Evolutionary conservation across 2,888 invertebrate species (phyloP).

Genomic region (Agelastica alni): DNA sequence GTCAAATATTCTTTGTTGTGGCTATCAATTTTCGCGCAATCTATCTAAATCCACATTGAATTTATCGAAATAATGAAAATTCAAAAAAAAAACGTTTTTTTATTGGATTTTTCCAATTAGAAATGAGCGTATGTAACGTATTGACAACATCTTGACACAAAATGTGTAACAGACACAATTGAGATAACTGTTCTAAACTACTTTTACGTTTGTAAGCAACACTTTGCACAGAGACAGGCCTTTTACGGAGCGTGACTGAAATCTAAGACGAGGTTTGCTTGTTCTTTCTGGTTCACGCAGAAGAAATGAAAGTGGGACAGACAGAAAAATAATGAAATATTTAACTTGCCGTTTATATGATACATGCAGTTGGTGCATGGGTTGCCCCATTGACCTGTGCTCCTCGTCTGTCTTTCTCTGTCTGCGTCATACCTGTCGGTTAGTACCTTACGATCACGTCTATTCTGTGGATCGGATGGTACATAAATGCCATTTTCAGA

Average conservation of each 20-base stretch:
- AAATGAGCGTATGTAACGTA: no score
- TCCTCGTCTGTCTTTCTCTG: neutral
- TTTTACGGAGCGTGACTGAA: neutral
- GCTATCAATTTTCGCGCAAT: no score
- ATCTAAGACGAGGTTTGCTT: neutral
- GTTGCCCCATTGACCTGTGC: neutral
- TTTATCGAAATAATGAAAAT: no score
- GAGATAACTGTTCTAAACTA: neutral
- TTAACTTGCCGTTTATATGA: neutral
- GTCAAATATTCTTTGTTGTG: no score
- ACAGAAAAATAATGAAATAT: neutral
- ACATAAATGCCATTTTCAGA: no score
- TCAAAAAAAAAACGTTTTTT: no score
- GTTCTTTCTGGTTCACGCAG: neutral
- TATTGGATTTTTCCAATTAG: no score
- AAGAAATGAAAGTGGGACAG: constrained; percentile 1
- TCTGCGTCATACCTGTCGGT: neutral
- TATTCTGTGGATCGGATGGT: no score
- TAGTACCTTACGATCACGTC: no score
- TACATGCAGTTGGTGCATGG: neutral
- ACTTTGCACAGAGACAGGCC: neutral
- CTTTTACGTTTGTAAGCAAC: neutral
- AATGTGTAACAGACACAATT: neutral
- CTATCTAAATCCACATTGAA: no score
- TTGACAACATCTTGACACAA: neutral